Conservation (phyloP, 2,113 vertebrate species). For the Zosterops hypoxanthus region DNA sequence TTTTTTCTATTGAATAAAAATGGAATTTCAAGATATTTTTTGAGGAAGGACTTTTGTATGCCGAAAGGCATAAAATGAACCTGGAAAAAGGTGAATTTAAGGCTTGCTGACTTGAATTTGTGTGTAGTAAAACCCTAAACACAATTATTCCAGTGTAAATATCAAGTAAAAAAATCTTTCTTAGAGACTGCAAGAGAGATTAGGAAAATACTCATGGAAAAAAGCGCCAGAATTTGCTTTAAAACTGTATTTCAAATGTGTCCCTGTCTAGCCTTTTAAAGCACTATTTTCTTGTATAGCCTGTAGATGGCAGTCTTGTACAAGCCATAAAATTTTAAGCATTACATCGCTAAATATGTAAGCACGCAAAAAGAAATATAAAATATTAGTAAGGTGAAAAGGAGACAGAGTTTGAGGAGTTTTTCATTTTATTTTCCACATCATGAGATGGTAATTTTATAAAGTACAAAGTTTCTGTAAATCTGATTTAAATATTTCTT, state of each 20-base stretch:
- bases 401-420: neutral
- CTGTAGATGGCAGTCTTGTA: constrained; percentile 67
- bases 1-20: neutral
- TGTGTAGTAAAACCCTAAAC: neutral
- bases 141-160: neutral
- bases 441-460: neutral
- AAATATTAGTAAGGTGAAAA: neutral
- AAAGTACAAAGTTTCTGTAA: neutral
- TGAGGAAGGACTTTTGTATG: neutral
- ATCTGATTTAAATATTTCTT: neutral
- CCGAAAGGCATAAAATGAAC: neutral
- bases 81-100: neutral
- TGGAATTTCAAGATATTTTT: neutral
- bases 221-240: neutral
- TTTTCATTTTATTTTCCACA: neutral
- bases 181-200: neutral
- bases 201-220: accelerated
- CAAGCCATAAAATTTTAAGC: neutral
- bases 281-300: neutral
- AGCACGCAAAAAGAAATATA: neutral
- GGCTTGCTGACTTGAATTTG: neutral
- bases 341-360: accelerated
- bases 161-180: neutral
- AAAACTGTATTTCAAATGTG: neutral
- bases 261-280: accelerated